Conservation (phyloP, 1,140 invertebrate genomes). For the Drosophila funebris region DNA sequence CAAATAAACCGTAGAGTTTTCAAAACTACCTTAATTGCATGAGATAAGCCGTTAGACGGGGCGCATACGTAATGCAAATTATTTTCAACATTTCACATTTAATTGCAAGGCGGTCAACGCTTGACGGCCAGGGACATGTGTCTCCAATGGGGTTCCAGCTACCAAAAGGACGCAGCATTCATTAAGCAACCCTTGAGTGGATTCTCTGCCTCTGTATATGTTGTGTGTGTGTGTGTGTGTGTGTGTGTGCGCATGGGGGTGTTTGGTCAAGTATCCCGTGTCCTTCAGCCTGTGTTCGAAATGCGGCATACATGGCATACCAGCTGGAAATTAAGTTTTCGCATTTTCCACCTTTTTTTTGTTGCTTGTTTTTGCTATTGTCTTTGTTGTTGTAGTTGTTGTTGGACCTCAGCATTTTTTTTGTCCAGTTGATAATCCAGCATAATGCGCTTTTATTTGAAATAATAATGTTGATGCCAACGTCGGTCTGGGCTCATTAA, state of each 20-base stretch:
- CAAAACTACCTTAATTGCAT: slow-evolving; percentile 83
- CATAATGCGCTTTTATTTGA: slow-evolving; percentile 83
- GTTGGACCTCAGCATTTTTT: slow-evolving; percentile 7
- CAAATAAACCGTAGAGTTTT: slow-evolving; percentile 56
- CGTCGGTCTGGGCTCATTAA: slow-evolving; percentile 78
- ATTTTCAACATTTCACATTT: slow-evolving; percentile 83
- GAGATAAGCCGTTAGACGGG: slow-evolving; percentile 74
- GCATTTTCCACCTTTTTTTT: slow-evolving; percentile 76
- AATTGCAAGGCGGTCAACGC: slow-evolving; percentile 64
- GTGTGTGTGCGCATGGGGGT: neutral
- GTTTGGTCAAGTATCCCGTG: slow-evolving; percentile 27
- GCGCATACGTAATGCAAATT: slow-evolving; percentile 80
- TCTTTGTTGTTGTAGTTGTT: too few relatives aligned
- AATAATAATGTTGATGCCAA: slow-evolving; percentile 83
- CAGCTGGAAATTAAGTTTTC: slow-evolving; percentile 80
- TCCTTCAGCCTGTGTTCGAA: slow-evolving; percentile 40
- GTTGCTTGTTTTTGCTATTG: too few relatives aligned
- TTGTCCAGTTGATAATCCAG: slow-evolving; percentile 77
- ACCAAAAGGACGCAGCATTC: slow-evolving; percentile 55
- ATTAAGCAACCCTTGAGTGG: slow-evolving; percentile 57
- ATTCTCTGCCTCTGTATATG: neutral
- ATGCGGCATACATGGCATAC: slow-evolving; percentile 67
- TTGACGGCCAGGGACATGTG: slow-evolving; percentile 6
- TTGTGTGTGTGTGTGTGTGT: neutral
- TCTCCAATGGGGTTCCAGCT: neutral